Base-by-base conservation (phyloP, 53 echinoderm and acorn worm genomes). In the Temnopleurus reevesii region DNA sequence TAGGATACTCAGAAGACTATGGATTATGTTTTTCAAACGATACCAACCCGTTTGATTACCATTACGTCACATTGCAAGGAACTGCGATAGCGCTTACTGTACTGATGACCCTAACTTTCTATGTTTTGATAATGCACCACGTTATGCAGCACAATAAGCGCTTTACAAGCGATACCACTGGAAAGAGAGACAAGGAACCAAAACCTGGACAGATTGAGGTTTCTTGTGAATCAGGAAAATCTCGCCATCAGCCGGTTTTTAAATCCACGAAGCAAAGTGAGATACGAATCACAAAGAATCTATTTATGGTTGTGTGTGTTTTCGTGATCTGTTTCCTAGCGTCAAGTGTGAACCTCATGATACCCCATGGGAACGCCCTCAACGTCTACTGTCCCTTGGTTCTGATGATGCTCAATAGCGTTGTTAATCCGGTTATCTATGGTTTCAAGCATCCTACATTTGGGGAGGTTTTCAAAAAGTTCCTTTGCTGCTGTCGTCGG, bases 351-450 rank as follows among this genome's bases (percentile, higher is more conserved):
- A 33, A 33, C 12, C 30, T 65, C 35, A 26, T 34, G 9, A 30
- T 65, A 15, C 65, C 65, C 3, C 29, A 31, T 12, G 18, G 12
- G 9, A 30, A 31, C 33, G n/a, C 25, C 4, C 30, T 24, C 65
- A 65, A 28, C 17, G 0, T 65, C 35, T 34, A 65, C 25, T 28
- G 31, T 8, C 15, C 15, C 30, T 21, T 65, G 65, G 9, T 65
- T 24, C 0, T 18, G 65, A 15, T 79, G 30, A 12, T 79, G 17
- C 4, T 17, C 5, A 79, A 49, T 28, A 46, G 79, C 29, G 79
- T 47, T 4, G 49, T 79, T 25, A 79, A 79, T 49, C 79, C 79
- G 12, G 27, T 79, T 46, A 47, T 79, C 49, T 79, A 79, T 49
- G 49, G 79, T 9, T 23, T 79, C 0, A 79, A 79, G 49, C 79